Base-by-base conservation (phyloP, 2,113 vertebrate species). In the Syngnathoides biaculeatus region DNA sequence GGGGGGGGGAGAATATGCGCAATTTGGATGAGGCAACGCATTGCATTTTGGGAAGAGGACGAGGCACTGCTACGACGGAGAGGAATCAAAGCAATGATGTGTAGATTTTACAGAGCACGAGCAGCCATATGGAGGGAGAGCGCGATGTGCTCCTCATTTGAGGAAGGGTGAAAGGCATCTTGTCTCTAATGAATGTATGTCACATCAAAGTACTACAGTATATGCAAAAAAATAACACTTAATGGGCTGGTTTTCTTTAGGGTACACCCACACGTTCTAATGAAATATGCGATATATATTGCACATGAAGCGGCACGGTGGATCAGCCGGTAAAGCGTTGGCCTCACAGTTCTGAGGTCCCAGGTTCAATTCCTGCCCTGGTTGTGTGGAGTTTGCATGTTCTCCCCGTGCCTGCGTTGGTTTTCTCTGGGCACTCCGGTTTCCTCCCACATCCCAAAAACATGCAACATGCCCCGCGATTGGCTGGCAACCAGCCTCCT, bases 1-100 rank as follows among this genome's bases (percentile, higher is more conserved):
- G n/a, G n/a, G n/a, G n/a, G 26, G 19, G 30, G 58, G 40, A 15
- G 35, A 26, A 63, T 63, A 63, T 17, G 60, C 45, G 58, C n/a
- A 60, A 40, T 60, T 60, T 40, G 5, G 9, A 60, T 22, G 35
- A 60, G 58, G n/a, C 52, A 40, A 13, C 40, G 58, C 35, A 35
- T 38, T 38, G 15, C 56, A 60, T 60, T 60, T 60, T 39, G 22
- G 58, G 35, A 60, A 40, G 58, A 40, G 58, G 58, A 40, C 58
- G 22, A 39, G 58, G 20, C 19, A 60, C 4, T 40, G 11, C 9
- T 5, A n/a, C 12, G 58, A 12, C 13, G 35, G 8, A 30, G 19
- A 12, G 11, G 30, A 22, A 60, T 40, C 22, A 40, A 60, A 40
- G 35, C 38, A 40, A 60, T 39, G 58, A 39, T 60, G 13, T 60